Percentiles rank a stretch among this genome's conserved stretches.
phyloP scores from a whole-genome alignment of 2,797 vertebrate species.

The Jordanella pulchra region DNA sequence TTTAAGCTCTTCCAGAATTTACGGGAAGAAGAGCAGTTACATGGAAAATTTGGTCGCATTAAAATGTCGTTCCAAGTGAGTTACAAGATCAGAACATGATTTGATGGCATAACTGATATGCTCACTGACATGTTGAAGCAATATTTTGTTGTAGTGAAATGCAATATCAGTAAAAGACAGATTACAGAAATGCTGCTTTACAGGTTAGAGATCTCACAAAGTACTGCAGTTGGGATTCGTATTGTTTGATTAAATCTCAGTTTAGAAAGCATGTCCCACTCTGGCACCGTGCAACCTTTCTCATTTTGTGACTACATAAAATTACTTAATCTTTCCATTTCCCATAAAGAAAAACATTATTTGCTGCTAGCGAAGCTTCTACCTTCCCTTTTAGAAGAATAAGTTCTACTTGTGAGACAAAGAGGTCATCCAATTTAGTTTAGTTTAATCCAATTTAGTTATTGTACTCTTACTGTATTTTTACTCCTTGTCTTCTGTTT shows the following conservation, averaged over 20 bases:
- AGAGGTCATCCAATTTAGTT: background rate
- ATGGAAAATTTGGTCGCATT: background rate
- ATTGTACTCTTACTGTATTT: no score
- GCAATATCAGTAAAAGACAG: background rate
- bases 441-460: background rate
- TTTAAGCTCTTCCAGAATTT: background rate
- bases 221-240: background rate
- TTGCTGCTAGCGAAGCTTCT: background rate
- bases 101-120: background rate
- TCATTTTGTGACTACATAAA: background rate
- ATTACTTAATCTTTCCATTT: background rate
- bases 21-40: background rate
- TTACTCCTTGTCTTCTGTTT: no score
- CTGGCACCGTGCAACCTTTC: background rate
- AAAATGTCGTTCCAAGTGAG: background rate
- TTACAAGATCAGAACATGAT: background rate
- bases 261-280: background rate
- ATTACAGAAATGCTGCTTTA: background rate
- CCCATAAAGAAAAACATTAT: background rate
- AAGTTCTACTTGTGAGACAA: background rate
- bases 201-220: background rate
- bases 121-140: background rate
- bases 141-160: background rate
- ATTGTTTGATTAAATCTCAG: background rate
- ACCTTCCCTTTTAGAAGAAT: background rate